Percentiles rank a stretch among this genome's conserved stretches.
Conservation (phyloP, 2,113 vertebrate genomes). For the Psittacus erithacus region DNA sequence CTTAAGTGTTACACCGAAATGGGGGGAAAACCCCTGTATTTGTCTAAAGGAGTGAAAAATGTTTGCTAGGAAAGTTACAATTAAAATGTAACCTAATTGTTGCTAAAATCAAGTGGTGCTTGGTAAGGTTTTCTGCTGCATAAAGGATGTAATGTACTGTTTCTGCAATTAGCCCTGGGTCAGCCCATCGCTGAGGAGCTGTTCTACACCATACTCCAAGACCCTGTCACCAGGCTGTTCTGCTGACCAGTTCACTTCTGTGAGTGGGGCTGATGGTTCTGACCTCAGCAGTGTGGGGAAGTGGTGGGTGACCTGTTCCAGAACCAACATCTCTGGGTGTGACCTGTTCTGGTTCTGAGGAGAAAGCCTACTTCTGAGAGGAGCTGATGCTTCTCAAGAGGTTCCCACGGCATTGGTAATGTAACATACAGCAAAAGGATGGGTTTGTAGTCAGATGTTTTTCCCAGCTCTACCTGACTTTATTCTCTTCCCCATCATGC, state of each 20-base stretch:
- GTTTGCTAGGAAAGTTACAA: not conserved
- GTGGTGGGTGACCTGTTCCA: not conserved
- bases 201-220: fast-evolving
- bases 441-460: not conserved
- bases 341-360: not conserved
- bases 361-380: not conserved
- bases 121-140: not conserved
- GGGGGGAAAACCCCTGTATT: not conserved
- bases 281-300: not conserved
- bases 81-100: not conserved
- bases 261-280: fast-evolving
- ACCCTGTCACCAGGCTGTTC: not conserved
- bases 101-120: not conserved
- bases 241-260: not conserved
- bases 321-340: not conserved
- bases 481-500: not conserved
- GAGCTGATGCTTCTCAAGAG: not conserved
- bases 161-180: fast-evolving
- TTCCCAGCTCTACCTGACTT: not conserved
- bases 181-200: not conserved
- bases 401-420: not conserved
- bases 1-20: not conserved
- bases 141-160: not conserved
- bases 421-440: not conserved
- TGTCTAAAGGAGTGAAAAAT: not conserved